phyloP scores from a whole-genome alignment of 2,888 invertebrate genomes.

The Oscheius sp. region DNA sequence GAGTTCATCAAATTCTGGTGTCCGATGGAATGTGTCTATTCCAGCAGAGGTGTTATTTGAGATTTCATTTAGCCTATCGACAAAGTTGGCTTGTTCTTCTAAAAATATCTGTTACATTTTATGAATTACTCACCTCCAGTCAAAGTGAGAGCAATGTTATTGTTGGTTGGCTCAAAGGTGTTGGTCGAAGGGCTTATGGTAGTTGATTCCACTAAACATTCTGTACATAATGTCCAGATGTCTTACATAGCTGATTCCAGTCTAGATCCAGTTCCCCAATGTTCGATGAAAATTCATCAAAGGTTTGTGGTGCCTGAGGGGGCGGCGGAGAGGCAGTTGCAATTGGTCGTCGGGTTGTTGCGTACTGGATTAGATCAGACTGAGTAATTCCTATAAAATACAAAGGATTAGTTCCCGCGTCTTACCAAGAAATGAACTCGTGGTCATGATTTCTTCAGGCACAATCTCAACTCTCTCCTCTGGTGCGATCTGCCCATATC shows the following conservation, averaged over 20 bases:
- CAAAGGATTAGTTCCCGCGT: not conserved
- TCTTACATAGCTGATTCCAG: constrained; percentile 17
- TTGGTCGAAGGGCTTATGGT: not conserved
- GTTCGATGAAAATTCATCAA: constrained; percentile 19
- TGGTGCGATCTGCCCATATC: too few relatives aligned
- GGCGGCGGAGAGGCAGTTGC: constrained; percentile 25
- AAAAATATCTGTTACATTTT: not conserved
- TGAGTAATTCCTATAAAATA: not conserved
- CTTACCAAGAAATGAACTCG: not conserved
- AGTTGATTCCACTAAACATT: not conserved
- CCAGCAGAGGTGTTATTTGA: not conserved
- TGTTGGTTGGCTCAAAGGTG: constrained; percentile 12
- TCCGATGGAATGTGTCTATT: not conserved
- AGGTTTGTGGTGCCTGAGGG: constrained; percentile 26
- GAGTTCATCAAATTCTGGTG: constrained; percentile 1
- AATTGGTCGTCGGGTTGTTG: not conserved
- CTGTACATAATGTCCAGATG: not conserved
- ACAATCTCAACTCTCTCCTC: not conserved
- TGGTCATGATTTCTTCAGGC: not conserved
- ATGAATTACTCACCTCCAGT: constrained; percentile 4
- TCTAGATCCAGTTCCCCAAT: constrained; percentile 14
- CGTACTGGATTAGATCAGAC: not conserved
- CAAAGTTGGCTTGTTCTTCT: constrained; percentile 9
- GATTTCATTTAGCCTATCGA: constrained; percentile 6
- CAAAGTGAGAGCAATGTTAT: constrained; percentile 17